A percentile compares a stretch with the other conserved stretches of the same genome.
Conservation (phyloP, 1,140 invertebrate genomes). For the Pachypeltis micranthus region DNA sequence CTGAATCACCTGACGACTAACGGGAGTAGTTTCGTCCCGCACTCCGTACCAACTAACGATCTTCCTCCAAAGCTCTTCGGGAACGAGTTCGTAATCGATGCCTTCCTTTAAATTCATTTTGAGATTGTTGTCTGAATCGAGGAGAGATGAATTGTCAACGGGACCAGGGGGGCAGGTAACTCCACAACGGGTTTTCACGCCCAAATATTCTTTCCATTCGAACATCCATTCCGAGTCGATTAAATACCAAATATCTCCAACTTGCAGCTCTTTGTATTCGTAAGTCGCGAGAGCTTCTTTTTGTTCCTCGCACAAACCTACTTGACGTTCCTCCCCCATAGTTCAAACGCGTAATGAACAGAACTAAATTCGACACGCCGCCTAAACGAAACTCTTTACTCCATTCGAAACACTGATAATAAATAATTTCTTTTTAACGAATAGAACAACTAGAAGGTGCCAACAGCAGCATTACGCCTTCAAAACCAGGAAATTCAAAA, state of each 20-base stretch:
- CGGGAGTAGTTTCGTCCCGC: conserved; percentile 5
- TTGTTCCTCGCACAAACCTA: too few species aligned
- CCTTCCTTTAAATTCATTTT: conserved; percentile 15
- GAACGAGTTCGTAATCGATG: conserved; percentile 18
- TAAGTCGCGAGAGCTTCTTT: neutral
- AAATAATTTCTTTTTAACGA: too few species aligned
- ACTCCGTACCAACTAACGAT: conserved; percentile 19
- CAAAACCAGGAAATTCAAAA: too few species aligned
- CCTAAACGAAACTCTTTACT: too few species aligned
- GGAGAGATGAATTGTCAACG: conserved; percentile 16
- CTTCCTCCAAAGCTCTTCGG: conserved; percentile 15
- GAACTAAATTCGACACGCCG: too few species aligned
- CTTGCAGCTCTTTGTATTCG: neutral
- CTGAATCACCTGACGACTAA: conserved; percentile 16
- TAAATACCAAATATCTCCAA: conserved; percentile 4
- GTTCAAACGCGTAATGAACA: too few species aligned
- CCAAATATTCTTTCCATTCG: conserved; percentile 16
- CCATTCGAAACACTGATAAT: too few species aligned
- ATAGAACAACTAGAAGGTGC: too few species aligned
- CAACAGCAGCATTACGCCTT: too few species aligned
- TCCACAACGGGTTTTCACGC: neutral
- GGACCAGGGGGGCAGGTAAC: conserved; percentile 16
- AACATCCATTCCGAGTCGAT: conserved; percentile 19
- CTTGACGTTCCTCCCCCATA: too few species aligned
- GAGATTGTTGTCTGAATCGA: conserved; percentile 7